These are phyloP conservation scores for Brachionus plicatilis DNA, from an alignment of 1,140 invertebrate genomes.

Conservation along the genomic window DNA sequence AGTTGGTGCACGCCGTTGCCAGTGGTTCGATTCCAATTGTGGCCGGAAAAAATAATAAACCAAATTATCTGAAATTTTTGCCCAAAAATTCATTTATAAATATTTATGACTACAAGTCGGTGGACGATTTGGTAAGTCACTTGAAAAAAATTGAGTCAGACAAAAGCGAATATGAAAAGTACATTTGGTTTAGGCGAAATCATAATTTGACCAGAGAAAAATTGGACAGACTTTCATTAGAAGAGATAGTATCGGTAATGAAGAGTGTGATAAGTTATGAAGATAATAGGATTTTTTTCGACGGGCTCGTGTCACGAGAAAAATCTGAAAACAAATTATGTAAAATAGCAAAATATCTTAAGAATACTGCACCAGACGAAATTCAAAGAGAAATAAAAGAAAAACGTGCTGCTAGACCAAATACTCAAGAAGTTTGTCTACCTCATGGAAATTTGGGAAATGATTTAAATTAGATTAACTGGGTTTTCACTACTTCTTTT, in stretches of 20 bases:
- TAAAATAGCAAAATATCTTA: constrained; percentile 21
- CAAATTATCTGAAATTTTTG: constrained; percentile 30
- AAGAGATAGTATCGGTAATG: background rate
- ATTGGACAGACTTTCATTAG: background rate
- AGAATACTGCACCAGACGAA: background rate
- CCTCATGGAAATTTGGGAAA: constrained; percentile 26
- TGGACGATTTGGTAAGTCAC: constrained; percentile 24
- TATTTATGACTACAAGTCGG: constrained; percentile 35
- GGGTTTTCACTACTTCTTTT: background rate
- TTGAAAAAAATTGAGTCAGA: background rate
- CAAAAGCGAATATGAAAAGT: constrained; percentile 37
- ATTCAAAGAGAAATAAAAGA: background rate
- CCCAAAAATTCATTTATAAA: constrained; percentile 32
- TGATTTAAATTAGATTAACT: background rate
- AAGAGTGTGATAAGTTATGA: constrained; percentile 1
- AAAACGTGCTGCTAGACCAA: background rate
- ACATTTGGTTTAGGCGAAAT: background rate
- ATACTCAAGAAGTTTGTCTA: background rate
- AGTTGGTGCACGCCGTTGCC: constrained; percentile 57
- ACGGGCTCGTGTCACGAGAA: constrained; percentile 14
- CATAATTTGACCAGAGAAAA: constrained; percentile 13
- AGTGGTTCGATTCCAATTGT: constrained; percentile 39
- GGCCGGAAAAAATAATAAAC: constrained; percentile 1
- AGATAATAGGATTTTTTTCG: background rate
- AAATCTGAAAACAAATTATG: constrained; percentile 39